These are phyloP conservation scores for Drosophila pseudoobscura DNA, from an alignment of 1,140 invertebrate genomes.

Conservation along the genomic window DNA sequence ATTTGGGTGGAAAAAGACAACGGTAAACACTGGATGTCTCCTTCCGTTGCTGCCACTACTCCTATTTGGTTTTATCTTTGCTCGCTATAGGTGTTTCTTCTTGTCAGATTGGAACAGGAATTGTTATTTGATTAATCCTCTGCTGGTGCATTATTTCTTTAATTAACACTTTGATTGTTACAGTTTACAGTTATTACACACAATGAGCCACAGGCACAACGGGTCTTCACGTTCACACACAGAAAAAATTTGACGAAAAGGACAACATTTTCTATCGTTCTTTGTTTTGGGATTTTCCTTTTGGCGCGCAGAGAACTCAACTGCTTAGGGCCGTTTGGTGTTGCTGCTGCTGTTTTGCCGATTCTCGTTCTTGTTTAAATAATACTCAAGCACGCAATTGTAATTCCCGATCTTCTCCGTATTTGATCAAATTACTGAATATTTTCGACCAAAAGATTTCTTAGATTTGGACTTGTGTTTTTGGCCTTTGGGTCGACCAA, in stretches of 20 bases:
- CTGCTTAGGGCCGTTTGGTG: neutral
- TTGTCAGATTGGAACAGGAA: conserved; percentile 1
- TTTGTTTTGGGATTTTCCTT: conserved; percentile 12
- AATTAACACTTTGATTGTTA: neutral
- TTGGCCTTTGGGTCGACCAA: conserved; percentile 36
- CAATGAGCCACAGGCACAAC: neutral
- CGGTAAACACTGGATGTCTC: conserved; percentile 36
- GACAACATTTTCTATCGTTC: neutral
- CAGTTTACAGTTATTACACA: conserved; percentile 7
- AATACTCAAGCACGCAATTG: conserved; percentile 1
- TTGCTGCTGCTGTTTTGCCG: neutral
- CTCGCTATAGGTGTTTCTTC: conserved; percentile 21
- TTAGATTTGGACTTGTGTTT: conserved; percentile 8
- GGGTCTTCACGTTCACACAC: conserved; percentile 17
- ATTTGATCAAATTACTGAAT: neutral
- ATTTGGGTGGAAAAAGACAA: conserved; percentile 34
- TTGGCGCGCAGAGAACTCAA: conserved; percentile 15
- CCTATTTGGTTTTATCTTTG: conserved; percentile 3
- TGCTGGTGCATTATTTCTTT: conserved; percentile 1
- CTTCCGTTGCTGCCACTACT: conserved; percentile 8
- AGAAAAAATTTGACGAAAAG: neutral
- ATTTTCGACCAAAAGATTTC: no score
- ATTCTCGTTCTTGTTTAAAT: neutral
- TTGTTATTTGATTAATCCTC: no score
- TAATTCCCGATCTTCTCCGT: neutral